phyloP scores from a whole-genome alignment of 2,888 invertebrate genomes.

The Brachyptera risi region DNA sequence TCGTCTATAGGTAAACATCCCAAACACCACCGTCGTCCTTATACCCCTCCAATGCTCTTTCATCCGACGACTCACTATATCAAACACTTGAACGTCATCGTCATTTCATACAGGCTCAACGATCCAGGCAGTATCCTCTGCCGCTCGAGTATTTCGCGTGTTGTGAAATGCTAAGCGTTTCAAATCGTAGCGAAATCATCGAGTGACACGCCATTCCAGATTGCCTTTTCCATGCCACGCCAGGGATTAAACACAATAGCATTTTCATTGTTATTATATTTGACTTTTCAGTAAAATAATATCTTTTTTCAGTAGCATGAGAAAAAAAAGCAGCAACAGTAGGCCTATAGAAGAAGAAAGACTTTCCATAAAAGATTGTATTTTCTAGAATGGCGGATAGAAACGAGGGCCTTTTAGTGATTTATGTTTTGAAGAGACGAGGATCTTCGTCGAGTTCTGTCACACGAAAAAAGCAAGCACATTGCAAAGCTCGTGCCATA shows the following conservation, averaged over 20 bases:
- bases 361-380: neutral
- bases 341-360: neutral
- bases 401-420: neutral
- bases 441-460: slow-evolving; percentile 7
- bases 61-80: neutral
- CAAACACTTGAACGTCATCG: neutral
- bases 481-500: neutral
- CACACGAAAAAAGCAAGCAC: neutral
- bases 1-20: slow-evolving; percentile 11
- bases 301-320: neutral
- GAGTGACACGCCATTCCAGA: neutral
- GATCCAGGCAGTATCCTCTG: neutral
- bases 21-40: neutral
- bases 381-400: neutral
- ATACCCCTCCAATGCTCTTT: neutral
- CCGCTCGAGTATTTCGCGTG: neutral
- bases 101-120: neutral
- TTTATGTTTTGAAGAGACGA: slow-evolving; percentile 2
- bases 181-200: neutral
- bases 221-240: neutral
- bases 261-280: neutral
- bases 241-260: neutral
- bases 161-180: neutral
- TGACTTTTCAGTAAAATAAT: neutral
- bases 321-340: no score